Evolutionary conservation across 2,888 invertebrate species (phyloP).

Genomic region (Halocaridina rubra): DNA sequence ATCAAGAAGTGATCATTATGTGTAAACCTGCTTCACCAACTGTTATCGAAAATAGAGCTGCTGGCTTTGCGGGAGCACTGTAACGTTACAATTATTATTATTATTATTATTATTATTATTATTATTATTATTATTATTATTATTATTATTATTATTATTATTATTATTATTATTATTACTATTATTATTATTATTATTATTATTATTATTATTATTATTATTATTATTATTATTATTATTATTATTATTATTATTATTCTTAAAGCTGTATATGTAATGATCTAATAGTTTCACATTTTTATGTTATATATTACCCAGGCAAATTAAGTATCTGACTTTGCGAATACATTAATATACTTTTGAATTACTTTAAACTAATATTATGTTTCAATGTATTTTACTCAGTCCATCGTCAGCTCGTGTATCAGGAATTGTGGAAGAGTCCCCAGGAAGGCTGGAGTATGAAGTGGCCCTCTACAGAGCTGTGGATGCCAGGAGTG

Average conservation of each 20-base stretch:
- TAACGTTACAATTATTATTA: conserved; percentile 67
- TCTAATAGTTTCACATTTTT: too few species aligned
- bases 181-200: conserved; percentile 8
- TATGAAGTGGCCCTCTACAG: conserved; percentile 90
- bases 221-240: conserved; percentile 8
- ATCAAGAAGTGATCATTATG: conserved; percentile 90
- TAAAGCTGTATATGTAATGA: not conserved
- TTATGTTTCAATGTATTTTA: too few species aligned
- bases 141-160: conserved; percentile 8
- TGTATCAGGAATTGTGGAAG: conserved; percentile 89
- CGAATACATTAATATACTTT: too few species aligned
- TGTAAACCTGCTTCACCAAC: conserved; percentile 90
- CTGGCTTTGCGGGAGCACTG: conserved; percentile 91
- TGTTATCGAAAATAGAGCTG: conserved; percentile 87
- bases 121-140: conserved; percentile 4
- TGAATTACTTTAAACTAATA: too few species aligned
- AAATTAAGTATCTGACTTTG: too few species aligned
- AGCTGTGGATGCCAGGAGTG: conserved; percentile 69
- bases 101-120: conserved; percentile 4
- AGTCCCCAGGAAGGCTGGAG: conserved; percentile 85
- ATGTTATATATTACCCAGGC: too few species aligned
- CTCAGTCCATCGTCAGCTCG: conserved; percentile 85
- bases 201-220: conserved; percentile 1
- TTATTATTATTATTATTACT: conserved; percentile 4
- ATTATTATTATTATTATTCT: conserved; percentile 8